Base-by-base conservation (phyloP, 2,888 invertebrate genomes). In the Steromphala cineraria region DNA sequence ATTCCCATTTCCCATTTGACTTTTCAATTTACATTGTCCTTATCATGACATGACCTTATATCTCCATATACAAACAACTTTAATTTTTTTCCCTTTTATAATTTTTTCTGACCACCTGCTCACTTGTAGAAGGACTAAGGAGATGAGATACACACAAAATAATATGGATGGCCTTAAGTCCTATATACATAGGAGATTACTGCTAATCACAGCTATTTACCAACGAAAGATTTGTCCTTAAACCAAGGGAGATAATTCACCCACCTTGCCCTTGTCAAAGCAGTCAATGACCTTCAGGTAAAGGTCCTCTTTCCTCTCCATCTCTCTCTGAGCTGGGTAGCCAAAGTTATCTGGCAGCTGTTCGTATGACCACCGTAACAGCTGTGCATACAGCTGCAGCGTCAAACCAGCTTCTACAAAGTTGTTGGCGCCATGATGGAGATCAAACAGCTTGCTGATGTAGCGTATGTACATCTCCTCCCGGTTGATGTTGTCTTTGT, bases 391-490 rank as follows among this genome's bases (percentile, higher is more conserved):
- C n/a, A 98, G 94, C 94, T 97, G 96, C 89, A 99, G 95, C 0
- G 98, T 98, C 90, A 98, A 98, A 0, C 98, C 98, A 1, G 98
- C 98, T 94, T 99, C 98, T 0, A 98, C 96, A 91, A 96, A 98
- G 93, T 98, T 98, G 91, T 97, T 97, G 0, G 97, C 97, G 19
- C 96, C 96, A 76, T 97, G 94, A 94, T 99, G 98, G 17, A 99
- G 95, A 91, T 98, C 97, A 92, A 97, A 97, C 53, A 99, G 94
- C 93, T 98, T 98, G 94, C 98, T 98, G 84, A 99, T 98, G 94
- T 99, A 99, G 79, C 97, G 96, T 76, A 98, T 94, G 94, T 98
- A 99, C 97, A 98, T 98, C 94, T 98, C 98, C 90, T 98, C 97
- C 31, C 98, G 95, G 91, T 98, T 97, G 87, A 98, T 97, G 94